A percentile compares a stretch with the other conserved stretches of the same genome.
phyloP scores from a whole-genome alignment of 1,140 invertebrate genomes.

The Panulirus ornatus region DNA sequence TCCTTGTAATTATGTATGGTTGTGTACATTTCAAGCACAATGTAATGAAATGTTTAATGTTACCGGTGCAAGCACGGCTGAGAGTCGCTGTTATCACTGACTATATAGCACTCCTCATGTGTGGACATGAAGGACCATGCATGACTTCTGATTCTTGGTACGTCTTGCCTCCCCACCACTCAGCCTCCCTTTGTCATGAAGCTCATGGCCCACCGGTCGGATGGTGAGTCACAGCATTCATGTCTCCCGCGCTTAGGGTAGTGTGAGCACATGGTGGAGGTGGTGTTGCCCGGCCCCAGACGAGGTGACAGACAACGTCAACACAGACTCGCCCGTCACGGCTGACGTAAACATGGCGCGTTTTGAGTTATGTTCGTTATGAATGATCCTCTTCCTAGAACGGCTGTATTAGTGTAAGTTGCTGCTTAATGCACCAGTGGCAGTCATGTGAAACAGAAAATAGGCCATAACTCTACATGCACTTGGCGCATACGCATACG shows the following conservation, averaged over 20 bases:
- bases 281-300: not conserved
- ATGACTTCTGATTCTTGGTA: not conserved
- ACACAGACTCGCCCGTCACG: not conserved
- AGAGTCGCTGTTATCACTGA: too few relatives aligned
- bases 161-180: too few relatives aligned
- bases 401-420: too few relatives aligned
- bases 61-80: not conserved
- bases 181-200: not conserved
- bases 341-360: constrained; percentile 5
- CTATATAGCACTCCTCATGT: too few relatives aligned
- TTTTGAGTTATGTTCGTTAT: too few relatives aligned
- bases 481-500: constrained; percentile 45
- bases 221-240: constrained; percentile 1
- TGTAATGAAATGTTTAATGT: not conserved
- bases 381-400: too few relatives aligned
- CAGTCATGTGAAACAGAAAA: not conserved
- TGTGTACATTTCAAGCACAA: not conserved
- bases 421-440: not conserved
- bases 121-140: not conserved
- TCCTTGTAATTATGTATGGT: too few relatives aligned
- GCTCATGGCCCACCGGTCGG: not conserved
- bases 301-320: not conserved
- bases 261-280: not conserved
- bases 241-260: not conserved
- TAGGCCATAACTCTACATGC: not conserved